A percentile compares a stretch with the other conserved stretches of the same genome.
Evolutionary conservation across 1,140 invertebrate genomes (phyloP).

Genomic region (Solenopsis invicta): DNA sequence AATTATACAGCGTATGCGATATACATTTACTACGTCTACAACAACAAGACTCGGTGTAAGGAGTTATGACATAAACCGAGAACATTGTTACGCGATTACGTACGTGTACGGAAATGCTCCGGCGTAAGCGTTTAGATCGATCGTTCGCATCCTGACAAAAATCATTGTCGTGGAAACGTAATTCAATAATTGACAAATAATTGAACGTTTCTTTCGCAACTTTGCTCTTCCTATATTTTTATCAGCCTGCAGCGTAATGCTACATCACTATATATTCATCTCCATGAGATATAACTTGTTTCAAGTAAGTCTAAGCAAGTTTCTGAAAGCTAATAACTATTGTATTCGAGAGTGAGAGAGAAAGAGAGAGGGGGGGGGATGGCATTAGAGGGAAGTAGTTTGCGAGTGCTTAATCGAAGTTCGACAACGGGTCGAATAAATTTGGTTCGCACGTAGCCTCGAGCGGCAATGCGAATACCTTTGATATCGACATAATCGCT

Average conservation of each 20-base stretch:
- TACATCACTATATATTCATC: neutral
- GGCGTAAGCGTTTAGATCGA: neutral
- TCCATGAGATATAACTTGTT: constrained; percentile 17
- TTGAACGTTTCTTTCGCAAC: too few relatives aligned
- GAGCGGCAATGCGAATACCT: constrained; percentile 52
- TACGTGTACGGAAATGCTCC: neutral
- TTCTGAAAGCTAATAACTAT: constrained; percentile 43
- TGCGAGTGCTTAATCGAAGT: constrained; percentile 60
- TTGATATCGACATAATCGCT: constrained; percentile 68
- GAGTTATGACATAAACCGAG: neutral
- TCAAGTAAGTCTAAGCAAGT: constrained; percentile 29
- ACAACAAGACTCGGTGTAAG: constrained; percentile 30
- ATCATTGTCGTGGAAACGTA: neutral
- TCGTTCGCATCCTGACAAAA: neutral
- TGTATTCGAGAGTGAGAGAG: neutral
- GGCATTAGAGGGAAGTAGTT: constrained; percentile 39
- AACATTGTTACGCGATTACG: constrained; percentile 32
- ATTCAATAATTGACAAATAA: neutral
- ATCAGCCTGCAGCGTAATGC: neutral
- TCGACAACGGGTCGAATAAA: constrained; percentile 63
- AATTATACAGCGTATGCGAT: constrained; percentile 49
- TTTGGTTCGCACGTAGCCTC: constrained; percentile 56
- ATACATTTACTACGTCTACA: constrained; percentile 12
- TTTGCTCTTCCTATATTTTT: neutral
- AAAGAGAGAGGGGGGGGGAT: neutral